Percentiles rank a stretch among this genome's conserved stretches.
phyloP scores from a whole-genome alignment of 2,888 invertebrate species.

The Norana najaformis region DNA sequence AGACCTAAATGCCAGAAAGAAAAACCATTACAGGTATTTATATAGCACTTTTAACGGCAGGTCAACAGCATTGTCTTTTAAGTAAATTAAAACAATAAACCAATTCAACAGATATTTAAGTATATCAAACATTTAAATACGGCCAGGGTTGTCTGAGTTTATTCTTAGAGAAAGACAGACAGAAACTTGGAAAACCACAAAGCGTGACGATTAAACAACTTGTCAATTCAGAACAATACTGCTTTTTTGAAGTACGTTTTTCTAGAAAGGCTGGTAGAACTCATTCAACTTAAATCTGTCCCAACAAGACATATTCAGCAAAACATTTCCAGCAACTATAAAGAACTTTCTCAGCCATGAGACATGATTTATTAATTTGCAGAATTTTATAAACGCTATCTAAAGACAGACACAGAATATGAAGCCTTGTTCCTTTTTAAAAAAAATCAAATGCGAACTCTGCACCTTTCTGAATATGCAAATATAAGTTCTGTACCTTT shows the following conservation, averaged over 20 bases:
- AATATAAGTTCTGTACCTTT: background rate
- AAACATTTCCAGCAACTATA: too few species aligned
- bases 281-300: too few species aligned
- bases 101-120: background rate
- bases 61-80: background rate
- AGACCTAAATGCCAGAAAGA: constrained; percentile 60
- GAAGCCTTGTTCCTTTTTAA: background rate
- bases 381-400: background rate
- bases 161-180: background rate
- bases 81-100: background rate
- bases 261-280: too few species aligned
- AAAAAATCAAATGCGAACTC: background rate
- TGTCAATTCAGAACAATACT: background rate
- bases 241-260: too few species aligned
- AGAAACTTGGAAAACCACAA: background rate
- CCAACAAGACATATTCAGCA: too few species aligned
- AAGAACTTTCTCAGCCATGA: too few species aligned
- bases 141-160: background rate
- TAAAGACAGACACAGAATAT: background rate
- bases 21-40: background rate
- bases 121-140: too few species aligned
- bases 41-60: background rate
- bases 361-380: background rate
- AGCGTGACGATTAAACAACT: background rate
- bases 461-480: background rate